A percentile compares a stretch with the other conserved stretches of the same genome.
phyloP scores from a whole-genome alignment of 1,140 invertebrate genomes.

The Chrysoperla carnea region DNA sequence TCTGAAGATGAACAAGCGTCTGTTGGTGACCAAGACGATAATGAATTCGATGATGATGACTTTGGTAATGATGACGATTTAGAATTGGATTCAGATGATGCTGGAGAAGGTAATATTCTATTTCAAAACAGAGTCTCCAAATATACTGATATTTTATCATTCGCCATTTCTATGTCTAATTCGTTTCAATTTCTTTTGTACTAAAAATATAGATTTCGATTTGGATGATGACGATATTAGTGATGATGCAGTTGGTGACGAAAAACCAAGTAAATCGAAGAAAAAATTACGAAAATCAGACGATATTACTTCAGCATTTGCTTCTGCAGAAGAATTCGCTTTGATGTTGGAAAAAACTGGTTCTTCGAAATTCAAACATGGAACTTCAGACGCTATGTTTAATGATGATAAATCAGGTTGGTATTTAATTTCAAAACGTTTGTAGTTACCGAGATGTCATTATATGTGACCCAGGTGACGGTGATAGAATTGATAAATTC shows the following conservation, averaged over 20 bases:
- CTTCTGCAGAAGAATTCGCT: slow-evolving; percentile 23
- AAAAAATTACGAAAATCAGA: slow-evolving; percentile 7
- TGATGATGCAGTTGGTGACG: slow-evolving; percentile 1
- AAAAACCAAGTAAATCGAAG: slow-evolving; percentile 6
- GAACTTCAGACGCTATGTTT: slow-evolving; percentile 15
- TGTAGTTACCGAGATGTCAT: slow-evolving; percentile 1
- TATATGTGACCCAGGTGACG: background rate
- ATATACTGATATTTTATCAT: too few species aligned
- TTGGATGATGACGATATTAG: slow-evolving; percentile 9
- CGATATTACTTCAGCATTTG: slow-evolving; percentile 16
- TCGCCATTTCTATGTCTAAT: too few species aligned
- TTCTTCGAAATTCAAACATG: slow-evolving; percentile 13
- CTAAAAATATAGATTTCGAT: slow-evolving; percentile 11
- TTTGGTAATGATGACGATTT: slow-evolving; percentile 17
- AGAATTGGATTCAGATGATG: slow-evolving; percentile 13
- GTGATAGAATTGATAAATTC: too few species aligned
- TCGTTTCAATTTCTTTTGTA: background rate
- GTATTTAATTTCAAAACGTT: slow-evolving; percentile 5
- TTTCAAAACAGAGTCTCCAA: too few species aligned
- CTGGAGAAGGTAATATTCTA: slow-evolving; percentile 8
- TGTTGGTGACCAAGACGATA: slow-evolving; percentile 19
- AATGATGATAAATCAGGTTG: slow-evolving; percentile 21
- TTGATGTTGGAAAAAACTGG: slow-evolving; percentile 20
- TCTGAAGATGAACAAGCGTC: slow-evolving; percentile 23
- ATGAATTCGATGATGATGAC: slow-evolving; percentile 10